Percentiles rank a stretch among this genome's conserved stretches.
These are phyloP conservation scores for Upupa epops DNA, from an alignment of 2,113 vertebrate species.

Conservation along the genomic window DNA sequence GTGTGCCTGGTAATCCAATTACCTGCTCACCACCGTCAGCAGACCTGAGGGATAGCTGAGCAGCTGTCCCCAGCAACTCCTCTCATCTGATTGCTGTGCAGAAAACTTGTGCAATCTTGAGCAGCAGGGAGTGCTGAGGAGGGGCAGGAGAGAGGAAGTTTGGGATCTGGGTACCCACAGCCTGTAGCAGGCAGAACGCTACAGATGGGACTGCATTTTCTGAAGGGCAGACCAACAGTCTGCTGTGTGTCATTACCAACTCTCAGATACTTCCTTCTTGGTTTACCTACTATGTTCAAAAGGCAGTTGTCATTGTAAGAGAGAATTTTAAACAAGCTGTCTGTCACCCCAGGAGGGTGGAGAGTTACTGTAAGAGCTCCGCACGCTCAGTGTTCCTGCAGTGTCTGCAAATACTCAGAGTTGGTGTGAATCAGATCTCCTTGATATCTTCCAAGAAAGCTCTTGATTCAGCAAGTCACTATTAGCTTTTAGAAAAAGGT, in stretches of 20 bases:
- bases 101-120: neutral
- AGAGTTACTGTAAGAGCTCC: neutral
- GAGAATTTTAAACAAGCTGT: neutral
- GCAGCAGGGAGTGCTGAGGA: neutral
- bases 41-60: neutral
- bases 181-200: neutral
- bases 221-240: neutral
- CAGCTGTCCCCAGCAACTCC: neutral
- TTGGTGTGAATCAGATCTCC: neutral
- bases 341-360: neutral
- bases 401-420: neutral
- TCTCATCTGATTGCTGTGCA: neutral
- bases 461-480: neutral
- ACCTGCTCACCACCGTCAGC: neutral
- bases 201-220: neutral
- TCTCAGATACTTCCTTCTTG: accelerated
- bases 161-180: neutral
- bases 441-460: neutral
- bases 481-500: neutral
- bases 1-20: slow-evolving; percentile 41
- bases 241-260: neutral
- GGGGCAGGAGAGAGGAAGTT: neutral
- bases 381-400: neutral
- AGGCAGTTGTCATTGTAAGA: neutral
- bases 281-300: neutral